Percentiles rank a stretch among this genome's conserved stretches.
phyloP scores from a whole-genome alignment of 2,797 vertebrate species.

The Ctenosaura bakeri region DNA sequence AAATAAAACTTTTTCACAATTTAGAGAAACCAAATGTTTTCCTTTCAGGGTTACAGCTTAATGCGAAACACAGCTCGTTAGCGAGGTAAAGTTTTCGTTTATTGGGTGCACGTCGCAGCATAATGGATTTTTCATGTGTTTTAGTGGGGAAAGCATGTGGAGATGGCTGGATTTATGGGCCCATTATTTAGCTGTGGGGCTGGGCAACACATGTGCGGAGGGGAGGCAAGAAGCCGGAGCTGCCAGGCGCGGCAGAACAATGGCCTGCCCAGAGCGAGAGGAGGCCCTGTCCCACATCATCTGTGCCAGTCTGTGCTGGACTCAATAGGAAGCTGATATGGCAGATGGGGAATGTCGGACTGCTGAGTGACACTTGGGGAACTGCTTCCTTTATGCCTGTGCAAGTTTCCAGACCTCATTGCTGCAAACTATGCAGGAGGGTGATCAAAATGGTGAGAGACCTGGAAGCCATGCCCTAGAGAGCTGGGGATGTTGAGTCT shows the following conservation, averaged over 20 bases:
- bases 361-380: too few relatives aligned
- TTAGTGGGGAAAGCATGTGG: slow-evolving; percentile 4
- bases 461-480: too few relatives aligned
- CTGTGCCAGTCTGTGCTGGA: not conserved
- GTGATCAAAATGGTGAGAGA: too few relatives aligned
- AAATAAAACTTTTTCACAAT: not conserved
- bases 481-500: too few relatives aligned
- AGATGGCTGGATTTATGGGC: not conserved
- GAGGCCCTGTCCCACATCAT: not conserved
- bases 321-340: not conserved
- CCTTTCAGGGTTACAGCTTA: slow-evolving; percentile 1
- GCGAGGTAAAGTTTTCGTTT: not conserved
- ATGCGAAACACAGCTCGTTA: not conserved
- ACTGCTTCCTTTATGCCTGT: too few relatives aligned
- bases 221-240: rapidly evolving
- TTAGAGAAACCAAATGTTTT: slow-evolving; percentile 18
- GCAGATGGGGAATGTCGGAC: not conserved
- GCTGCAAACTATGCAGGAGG: too few relatives aligned
- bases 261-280: not conserved
- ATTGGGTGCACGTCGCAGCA: not conserved
- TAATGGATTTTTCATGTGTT: slow-evolving; percentile 4
- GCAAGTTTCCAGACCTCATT: too few relatives aligned
- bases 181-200: not conserved
- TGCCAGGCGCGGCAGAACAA: not conserved
- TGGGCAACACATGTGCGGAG: too few relatives aligned